phyloP scores from a whole-genome alignment of 35 echinoderm and acorn worm species.

The Strongylocentrotus purpuratus region DNA sequence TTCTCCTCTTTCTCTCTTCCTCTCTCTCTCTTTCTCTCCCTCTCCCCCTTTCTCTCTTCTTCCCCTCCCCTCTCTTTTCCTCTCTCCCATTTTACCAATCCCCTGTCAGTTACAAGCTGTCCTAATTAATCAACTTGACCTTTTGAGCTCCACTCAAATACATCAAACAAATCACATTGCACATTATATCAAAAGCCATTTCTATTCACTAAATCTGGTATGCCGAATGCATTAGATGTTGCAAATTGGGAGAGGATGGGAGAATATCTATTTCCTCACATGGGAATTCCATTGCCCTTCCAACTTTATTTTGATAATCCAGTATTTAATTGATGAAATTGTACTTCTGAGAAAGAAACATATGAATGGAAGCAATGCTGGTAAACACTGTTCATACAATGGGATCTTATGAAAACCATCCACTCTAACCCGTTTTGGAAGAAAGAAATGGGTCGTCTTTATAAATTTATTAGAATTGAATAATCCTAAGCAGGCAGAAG shows the following conservation, averaged over 20 bases:
- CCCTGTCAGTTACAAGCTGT: neutral
- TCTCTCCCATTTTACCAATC: neutral
- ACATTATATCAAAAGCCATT: conserved; percentile 4
- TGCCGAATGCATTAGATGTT: neutral
- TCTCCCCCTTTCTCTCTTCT: neutral
- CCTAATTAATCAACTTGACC: conserved; percentile 3
- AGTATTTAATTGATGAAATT: neutral
- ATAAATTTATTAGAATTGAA: no score
- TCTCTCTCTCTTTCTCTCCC: neutral
- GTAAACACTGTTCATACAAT: neutral
- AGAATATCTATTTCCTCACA: neutral
- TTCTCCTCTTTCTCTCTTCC: neutral
- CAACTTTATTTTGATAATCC: neutral
- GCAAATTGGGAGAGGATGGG: neutral
- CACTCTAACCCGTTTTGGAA: no score
- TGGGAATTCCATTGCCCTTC: neutral
- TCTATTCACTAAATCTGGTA: neutral
- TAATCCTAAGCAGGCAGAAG: no score
- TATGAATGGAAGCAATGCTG: neutral
- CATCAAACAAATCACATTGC: conserved; percentile 10
- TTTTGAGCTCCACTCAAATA: neutral
- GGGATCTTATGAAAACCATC: no score
- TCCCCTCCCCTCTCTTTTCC: no score
- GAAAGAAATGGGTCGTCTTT: no score
- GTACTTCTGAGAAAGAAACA: neutral